phyloP scores from a whole-genome alignment of 2,888 invertebrate genomes.

The Azorinus chamasolen region DNA sequence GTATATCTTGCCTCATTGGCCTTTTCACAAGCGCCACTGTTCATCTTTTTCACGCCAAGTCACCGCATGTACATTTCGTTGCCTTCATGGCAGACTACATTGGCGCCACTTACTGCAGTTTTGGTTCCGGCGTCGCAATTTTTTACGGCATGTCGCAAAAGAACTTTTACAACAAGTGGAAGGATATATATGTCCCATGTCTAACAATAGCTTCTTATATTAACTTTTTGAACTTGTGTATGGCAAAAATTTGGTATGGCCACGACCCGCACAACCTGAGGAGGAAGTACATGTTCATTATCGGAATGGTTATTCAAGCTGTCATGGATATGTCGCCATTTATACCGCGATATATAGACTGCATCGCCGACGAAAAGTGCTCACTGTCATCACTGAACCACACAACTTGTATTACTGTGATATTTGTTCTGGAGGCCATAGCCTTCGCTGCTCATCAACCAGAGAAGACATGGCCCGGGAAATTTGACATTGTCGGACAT shows the following conservation, averaged over 20 bases:
- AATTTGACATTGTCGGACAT: constrained; percentile 78
- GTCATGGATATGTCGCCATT: constrained; percentile 56
- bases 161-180: constrained; percentile 37
- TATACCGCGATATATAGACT: constrained; percentile 59
- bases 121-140: constrained; percentile 59
- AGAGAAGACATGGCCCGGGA: constrained; percentile 75
- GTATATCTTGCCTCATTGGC: constrained; percentile 58
- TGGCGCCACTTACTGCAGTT: constrained; percentile 63
- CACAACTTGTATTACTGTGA: constrained; percentile 36
- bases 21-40: constrained; percentile 59
- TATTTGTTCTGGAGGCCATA: constrained; percentile 61
- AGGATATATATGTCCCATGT: constrained; percentile 44
- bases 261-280: constrained; percentile 65
- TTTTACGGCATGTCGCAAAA: constrained; percentile 62
- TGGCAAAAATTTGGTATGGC: constrained; percentile 64
- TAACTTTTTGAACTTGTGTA: constrained; percentile 59
- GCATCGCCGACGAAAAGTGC: constrained; percentile 50
- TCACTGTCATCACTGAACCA: constrained; percentile 62
- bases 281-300: constrained; percentile 65
- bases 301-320: constrained; percentile 53
- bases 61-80: constrained; percentile 62
- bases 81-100: constrained; percentile 71
- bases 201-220: constrained; percentile 53
- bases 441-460: constrained; percentile 75
- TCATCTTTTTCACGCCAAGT: constrained; percentile 67